Evolutionary conservation across 1,140 invertebrate species (phyloP).

Genomic region (Ips nitidus): DNA sequence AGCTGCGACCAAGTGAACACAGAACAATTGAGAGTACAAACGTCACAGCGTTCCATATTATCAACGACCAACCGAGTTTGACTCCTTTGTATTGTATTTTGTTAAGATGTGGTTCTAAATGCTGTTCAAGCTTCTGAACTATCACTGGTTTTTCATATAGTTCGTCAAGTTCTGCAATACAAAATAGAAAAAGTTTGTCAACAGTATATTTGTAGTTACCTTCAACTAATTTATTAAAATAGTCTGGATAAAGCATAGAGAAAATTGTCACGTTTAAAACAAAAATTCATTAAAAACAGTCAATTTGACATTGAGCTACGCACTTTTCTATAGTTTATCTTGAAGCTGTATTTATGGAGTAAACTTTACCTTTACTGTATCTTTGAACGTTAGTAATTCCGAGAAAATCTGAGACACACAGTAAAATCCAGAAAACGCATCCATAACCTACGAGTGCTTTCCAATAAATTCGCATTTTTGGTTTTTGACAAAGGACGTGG

Average conservation of each 20-base stretch:
- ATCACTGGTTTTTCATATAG: conserved; percentile 21
- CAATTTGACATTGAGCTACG: too few species aligned
- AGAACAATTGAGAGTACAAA: conserved; percentile 30
- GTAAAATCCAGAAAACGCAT: conserved; percentile 38
- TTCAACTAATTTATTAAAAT: conserved; percentile 15
- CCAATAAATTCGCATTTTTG: conserved; percentile 40
- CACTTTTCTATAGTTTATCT: too few species aligned
- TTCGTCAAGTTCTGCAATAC: conserved; percentile 14
- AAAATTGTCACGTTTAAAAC: not conserved
- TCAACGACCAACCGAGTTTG: conserved; percentile 23
- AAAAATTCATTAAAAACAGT: not conserved
- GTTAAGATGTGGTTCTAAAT: conserved; percentile 5
- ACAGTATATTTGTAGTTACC: conserved; percentile 8
- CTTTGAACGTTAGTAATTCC: conserved; percentile 24
- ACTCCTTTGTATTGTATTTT: conserved; percentile 14
- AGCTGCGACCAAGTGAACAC: conserved; percentile 13
- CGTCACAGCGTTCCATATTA: conserved; percentile 31
- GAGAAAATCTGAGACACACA: conserved; percentile 38
- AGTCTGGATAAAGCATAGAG: conserved; percentile 10
- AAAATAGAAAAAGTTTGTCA: not conserved
- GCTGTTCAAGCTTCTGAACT: conserved; percentile 19
- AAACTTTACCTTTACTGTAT: conserved; percentile 22
- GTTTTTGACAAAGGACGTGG: not conserved
- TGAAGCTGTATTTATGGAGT: too few species aligned
- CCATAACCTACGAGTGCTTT: conserved; percentile 39